Percentiles rank a stretch among this genome's conserved stretches.
phyloP scores from a whole-genome alignment of 2,797 vertebrate species.

The Morelia viridis region DNA sequence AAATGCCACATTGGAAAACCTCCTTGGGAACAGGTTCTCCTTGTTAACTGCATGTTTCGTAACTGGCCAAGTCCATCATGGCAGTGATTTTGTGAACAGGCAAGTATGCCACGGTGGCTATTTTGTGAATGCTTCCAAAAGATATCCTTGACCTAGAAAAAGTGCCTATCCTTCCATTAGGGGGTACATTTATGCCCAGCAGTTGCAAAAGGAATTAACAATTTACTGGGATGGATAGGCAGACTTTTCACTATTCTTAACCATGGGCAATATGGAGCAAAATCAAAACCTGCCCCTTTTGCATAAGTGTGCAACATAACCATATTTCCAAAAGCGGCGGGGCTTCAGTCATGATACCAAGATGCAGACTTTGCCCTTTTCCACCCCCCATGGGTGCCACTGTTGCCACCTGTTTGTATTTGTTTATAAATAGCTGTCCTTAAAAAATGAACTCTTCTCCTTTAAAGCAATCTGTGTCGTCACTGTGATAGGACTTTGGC shows the following conservation, averaged over 20 bases:
- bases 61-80: neutral
- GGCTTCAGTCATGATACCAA: neutral
- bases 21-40: neutral
- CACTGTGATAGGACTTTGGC: neutral
- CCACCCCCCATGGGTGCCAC: neutral
- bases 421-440: neutral
- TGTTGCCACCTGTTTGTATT: neutral
- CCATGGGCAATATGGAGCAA: neutral
- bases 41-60: neutral
- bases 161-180: neutral
- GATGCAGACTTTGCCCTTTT: neutral
- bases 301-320: neutral
- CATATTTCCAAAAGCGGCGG: neutral
- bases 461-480: neutral
- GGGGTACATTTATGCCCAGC: neutral
- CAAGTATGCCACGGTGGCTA: neutral
- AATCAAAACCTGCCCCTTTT: neutral
- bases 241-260: neutral
- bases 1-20: neutral
- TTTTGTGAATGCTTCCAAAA: neutral
- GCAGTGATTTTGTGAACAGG: neutral
- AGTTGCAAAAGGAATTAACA: neutral
- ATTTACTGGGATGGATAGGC: neutral
- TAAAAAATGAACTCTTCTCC: neutral
- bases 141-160: neutral